These are phyloP conservation scores for Grammomys surdaster DNA, from an alignment of 2,113 vertebrate genomes.

Conservation along the genomic window DNA sequence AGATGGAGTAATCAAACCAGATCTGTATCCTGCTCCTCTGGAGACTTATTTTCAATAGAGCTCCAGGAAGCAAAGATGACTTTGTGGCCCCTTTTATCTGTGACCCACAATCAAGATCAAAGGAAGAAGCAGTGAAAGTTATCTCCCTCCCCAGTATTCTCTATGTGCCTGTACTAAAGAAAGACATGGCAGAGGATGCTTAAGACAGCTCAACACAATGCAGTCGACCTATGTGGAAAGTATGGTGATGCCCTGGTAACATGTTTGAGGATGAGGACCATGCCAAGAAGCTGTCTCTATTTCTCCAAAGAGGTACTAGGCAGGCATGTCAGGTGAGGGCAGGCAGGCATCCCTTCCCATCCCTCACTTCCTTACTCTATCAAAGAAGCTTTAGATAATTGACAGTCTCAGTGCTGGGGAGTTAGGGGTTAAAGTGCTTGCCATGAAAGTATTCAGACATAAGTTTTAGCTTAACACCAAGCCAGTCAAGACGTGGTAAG, in stretches of 20 bases:
- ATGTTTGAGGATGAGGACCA: background rate
- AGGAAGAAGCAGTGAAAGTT: constrained; percentile 37
- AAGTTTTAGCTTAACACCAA: background rate
- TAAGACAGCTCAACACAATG: constrained; percentile 1
- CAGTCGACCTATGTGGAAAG: background rate
- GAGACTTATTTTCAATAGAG: background rate
- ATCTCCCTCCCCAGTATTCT: constrained; percentile 20
- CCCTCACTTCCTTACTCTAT: background rate
- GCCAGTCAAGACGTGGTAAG: background rate
- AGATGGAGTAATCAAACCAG: background rate
- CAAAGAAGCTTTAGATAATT: background rate
- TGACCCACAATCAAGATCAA: constrained; percentile 46
- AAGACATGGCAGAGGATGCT: constrained; percentile 23
- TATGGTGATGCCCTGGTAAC: background rate
- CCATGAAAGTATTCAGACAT: background rate
- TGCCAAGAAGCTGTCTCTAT: background rate
- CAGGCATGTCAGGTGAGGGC: background rate
- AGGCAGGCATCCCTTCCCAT: background rate
- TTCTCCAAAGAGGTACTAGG: background rate
- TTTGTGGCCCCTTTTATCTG: constrained; percentile 57
- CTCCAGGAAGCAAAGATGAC: background rate
- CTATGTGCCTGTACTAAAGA: constrained; percentile 57
- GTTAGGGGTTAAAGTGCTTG: background rate
- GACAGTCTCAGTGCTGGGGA: background rate
- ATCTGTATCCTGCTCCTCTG: background rate